Percentiles rank a stretch among this genome's conserved stretches.
These are phyloP conservation scores for Mythimna pallens DNA, from an alignment of 2,888 invertebrate genomes.

Conservation along the genomic window DNA sequence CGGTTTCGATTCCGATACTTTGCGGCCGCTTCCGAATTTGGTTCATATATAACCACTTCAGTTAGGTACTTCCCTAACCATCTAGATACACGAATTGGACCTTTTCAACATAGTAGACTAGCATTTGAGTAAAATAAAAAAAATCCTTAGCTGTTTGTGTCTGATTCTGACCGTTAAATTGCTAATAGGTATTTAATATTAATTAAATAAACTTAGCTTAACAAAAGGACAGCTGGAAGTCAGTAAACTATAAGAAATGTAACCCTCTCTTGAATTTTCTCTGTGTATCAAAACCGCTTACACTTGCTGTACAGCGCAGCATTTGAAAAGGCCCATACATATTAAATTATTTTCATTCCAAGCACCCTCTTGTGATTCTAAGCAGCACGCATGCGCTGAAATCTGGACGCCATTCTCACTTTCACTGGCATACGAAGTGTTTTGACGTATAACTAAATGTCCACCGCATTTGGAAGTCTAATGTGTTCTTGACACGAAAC, in stretches of 20 bases:
- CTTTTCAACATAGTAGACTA: not conserved
- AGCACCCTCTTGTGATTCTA: constrained; percentile 71
- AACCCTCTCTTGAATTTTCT: not conserved
- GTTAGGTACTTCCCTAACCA: no score
- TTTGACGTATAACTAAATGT: constrained; percentile 86
- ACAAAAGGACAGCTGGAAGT: not conserved
- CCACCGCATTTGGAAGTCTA: constrained; percentile 78
- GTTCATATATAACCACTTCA: no score
- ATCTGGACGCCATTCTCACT: constrained; percentile 86
- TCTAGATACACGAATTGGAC: not conserved
- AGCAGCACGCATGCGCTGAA: constrained; percentile 85
- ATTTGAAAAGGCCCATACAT: constrained; percentile 67
- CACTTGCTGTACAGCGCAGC: constrained; percentile 42
- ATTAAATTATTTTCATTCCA: constrained; percentile 68
- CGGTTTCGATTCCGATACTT: no score
- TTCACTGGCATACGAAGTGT: constrained; percentile 84
- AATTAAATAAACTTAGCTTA: not conserved
- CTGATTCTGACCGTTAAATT: not conserved
- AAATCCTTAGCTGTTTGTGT: not conserved
- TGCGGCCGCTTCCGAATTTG: no score
- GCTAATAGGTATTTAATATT: no score
- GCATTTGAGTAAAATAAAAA: not conserved
- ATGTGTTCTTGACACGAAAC: constrained; percentile 89
- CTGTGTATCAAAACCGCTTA: constrained; percentile 32
- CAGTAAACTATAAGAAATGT: constrained; percentile 3